Percentiles rank a stretch among this genome's conserved stretches.
These are phyloP conservation scores for Sebastes matsubarae DNA, from an alignment of 2,797 vertebrate species.

Conservation along the genomic window DNA sequence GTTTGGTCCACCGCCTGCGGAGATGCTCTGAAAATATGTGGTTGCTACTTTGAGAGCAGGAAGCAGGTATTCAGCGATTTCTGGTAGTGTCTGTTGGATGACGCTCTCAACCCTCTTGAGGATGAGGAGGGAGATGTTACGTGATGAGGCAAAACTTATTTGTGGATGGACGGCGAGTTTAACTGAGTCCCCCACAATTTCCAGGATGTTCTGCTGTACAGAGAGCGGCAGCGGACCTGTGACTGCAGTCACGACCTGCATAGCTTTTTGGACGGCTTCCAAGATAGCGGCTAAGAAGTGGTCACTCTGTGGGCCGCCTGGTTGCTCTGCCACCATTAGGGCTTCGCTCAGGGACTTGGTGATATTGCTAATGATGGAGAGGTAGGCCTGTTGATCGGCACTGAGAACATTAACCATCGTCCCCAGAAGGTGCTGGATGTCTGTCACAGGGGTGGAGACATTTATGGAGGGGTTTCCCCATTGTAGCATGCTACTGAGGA, in stretches of 20 bases:
- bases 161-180: constrained; percentile 59
- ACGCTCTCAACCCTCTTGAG: constrained; percentile 50
- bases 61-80: constrained; percentile 49
- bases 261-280: constrained; percentile 36
- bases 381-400: constrained; percentile 46
- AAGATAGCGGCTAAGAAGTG: constrained; percentile 60
- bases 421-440: constrained; percentile 67
- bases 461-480: constrained; percentile 65
- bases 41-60: constrained; percentile 42
- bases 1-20: constrained; percentile 45
- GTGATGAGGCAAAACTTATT: constrained; percentile 53
- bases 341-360: constrained; percentile 64
- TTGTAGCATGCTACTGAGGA: constrained; percentile 65
- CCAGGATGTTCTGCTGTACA: constrained; percentile 55
- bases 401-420: constrained; percentile 41
- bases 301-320: constrained; percentile 68
- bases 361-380: constrained; percentile 58
- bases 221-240: constrained; percentile 1
- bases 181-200: constrained; percentile 54
- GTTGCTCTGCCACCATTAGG: constrained; percentile 57
- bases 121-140: constrained; percentile 58
- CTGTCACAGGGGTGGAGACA: constrained; percentile 44
- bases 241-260: constrained; percentile 36
- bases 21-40: constrained; percentile 69
- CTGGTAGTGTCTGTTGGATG: constrained; percentile 48